Evolutionary conservation across 2,797 vertebrate species (phyloP), one percentile per base, ranked within the genome.

Genomic region (Pantherophis alleghaniensis): DNA sequence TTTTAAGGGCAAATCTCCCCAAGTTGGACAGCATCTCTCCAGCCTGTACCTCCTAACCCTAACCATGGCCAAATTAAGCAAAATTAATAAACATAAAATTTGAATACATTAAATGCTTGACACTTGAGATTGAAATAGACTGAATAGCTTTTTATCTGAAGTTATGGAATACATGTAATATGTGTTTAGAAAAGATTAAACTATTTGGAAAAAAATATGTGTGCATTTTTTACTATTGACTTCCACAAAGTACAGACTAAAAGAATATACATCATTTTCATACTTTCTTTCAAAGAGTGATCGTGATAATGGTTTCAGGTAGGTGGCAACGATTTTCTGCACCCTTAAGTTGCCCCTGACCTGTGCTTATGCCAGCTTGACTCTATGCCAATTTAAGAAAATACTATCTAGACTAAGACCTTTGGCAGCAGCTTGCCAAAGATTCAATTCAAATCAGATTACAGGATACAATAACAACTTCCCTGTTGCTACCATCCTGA

Each of bases 191-290:
- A 0, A 95, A 90, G 18, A 89, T 93, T 88, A 96, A 96, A 63
- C 95, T 95, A 94, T 96, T 96, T 96, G 90, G 93, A 95, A 95
- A 96, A 91, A 74, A n/a, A n/a, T 92, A 87, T 95, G 95, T 96
- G 95, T 94, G 37, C 74, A 28, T 83, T 4, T 79, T 24, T 42
- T 47, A 47, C 20, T 83, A 22, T 42, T 83, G 74, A 83, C 37
- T 83, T 83, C 37, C 37, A 83, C 37, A 83, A 83, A 83, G 9
- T 83, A 47, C 10, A 47, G 37, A 47, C 37, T 83, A 83, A 83
- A 83, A 83, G 37, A 83, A 83, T 83, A 83, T 83, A 47, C 10
- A 47, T 24, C 4, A 47, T 83, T 83, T 47, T 9, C 42, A 83
- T 79, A 47, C 10, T 47, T 47, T 47, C 37, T 83, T 83, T 42